Conservation (phyloP, 2,888 invertebrate species). For the Lochmaea crataegi region DNA sequence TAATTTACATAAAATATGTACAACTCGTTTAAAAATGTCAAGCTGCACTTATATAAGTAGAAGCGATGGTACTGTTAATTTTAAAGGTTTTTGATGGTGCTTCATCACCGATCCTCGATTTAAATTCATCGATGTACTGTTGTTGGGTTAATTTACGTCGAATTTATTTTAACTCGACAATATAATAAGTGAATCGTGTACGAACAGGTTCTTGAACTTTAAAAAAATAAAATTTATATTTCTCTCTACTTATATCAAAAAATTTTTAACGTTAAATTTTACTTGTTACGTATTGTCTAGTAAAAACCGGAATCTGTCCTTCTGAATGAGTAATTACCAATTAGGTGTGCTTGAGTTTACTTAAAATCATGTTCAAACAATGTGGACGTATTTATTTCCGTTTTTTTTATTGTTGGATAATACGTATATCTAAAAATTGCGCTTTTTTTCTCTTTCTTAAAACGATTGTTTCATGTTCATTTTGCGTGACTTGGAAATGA, state of each 20-base stretch:
- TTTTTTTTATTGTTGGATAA: slow-evolving; percentile 4
- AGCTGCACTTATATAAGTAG: too few species aligned
- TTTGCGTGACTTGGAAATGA: background rate
- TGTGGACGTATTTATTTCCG: slow-evolving; percentile 3
- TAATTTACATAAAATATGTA: background rate
- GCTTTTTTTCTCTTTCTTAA: background rate
- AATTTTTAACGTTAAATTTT: background rate
- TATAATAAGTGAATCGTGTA: too few species aligned
- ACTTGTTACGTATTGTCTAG: slow-evolving; percentile 1
- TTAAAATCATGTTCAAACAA: slow-evolving; percentile 5
- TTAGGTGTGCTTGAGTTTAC: background rate
- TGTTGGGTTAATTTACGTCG: too few species aligned
- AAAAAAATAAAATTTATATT: background rate
- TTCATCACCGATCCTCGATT: too few species aligned
- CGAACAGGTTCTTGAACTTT: too few species aligned
- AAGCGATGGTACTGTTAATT: too few species aligned
- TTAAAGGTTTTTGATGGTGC: too few species aligned
- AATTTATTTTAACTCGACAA: too few species aligned
- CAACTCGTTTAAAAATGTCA: too few species aligned
- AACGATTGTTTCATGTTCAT: background rate
- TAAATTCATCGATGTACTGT: too few species aligned
- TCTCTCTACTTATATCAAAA: background rate
- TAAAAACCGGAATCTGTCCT: slow-evolving; percentile 14
- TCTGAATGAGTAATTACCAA: slow-evolving; percentile 5
- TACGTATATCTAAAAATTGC: background rate